Base-by-base conservation (phyloP, 1,140 invertebrate species). In the Watersipora subatra region DNA sequence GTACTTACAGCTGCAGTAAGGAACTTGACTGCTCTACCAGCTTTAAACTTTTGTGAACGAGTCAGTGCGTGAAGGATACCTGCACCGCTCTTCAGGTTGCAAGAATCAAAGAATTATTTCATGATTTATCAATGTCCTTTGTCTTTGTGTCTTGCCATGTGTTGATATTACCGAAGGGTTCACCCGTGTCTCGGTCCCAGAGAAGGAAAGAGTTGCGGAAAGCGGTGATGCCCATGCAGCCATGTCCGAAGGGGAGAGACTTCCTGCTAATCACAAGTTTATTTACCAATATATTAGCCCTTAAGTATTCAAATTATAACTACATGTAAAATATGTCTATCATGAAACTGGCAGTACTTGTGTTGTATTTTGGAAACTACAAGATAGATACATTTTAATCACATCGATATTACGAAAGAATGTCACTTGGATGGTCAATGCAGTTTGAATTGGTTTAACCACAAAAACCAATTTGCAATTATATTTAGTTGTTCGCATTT, bases 61-160 rank as follows among this genome's bases (percentile, higher is more conserved):
- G 89, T 88, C 1, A 95, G 61, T 20, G 86, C 78, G 75, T 92
- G 88, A 0, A 94, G 76, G 17, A 88, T 69, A 68, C 84, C 85
- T 3, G 88, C 84, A 19, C 83, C 84, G 26, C 83, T 72, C 70
- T 86, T 85, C 3, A 89, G 72, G 78, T 68, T 79, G 85, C 90
- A 73, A 92, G 83, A 2, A 82, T 86, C 57, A 88, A 82, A 2
- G 92, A 94, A 15, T 84, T 80, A 78, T 97, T 97, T 88, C 91
- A 93, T 70, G 86, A 77, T 61, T 88, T 85, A 0, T 94, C 92
- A 64, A 92, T 78, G 28, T 84, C 75, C 71, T 88, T 85, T 27
- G 91, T 89, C 64, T 94, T 84, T 28, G 90, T 72, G 79, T 98
- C 94, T 76, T 96, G 96, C 94, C 95, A 98, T 24, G 91, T 93